A percentile compares a stretch with the other conserved stretches of the same genome.
phyloP scores from a whole-genome alignment of 2,113 vertebrate species.

The Hemichromis elongatus region DNA sequence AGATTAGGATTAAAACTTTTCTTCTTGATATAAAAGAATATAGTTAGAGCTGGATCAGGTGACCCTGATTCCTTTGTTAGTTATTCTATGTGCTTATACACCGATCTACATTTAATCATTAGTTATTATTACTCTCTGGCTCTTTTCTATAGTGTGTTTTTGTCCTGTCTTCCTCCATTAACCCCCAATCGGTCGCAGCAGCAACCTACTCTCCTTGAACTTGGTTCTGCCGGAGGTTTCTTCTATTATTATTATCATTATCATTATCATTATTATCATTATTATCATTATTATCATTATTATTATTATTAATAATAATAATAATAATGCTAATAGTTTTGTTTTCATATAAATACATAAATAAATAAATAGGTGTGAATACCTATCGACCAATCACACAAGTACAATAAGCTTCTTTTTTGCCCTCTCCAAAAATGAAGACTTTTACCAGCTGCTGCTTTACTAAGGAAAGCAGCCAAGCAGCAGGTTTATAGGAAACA shows the following conservation, averaged over 20 bases:
- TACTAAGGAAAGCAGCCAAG: not conserved
- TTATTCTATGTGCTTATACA: not conserved
- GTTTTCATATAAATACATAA: no score
- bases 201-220: not conserved
- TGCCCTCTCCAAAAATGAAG: not conserved
- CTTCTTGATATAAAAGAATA: not conserved
- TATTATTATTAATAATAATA: no score
- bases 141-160: no score
- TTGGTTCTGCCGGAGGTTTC: not conserved
- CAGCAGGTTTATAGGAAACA: not conserved
- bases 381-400: no score
- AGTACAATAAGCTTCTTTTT: not conserved
- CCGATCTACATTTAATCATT: no score
- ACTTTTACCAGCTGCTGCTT: not conserved
- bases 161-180: no score
- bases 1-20: not conserved
- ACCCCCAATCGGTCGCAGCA: not conserved
- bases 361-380: no score
- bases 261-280: no score
- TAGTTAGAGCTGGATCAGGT: not conserved
- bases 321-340: no score
- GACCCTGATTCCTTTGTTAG: not conserved
- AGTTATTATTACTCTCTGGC: no score
- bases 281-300: no score
- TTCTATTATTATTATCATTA: not conserved